Conservation (phyloP, 2,797 vertebrate species). For the Myotis planiceps region DNA sequence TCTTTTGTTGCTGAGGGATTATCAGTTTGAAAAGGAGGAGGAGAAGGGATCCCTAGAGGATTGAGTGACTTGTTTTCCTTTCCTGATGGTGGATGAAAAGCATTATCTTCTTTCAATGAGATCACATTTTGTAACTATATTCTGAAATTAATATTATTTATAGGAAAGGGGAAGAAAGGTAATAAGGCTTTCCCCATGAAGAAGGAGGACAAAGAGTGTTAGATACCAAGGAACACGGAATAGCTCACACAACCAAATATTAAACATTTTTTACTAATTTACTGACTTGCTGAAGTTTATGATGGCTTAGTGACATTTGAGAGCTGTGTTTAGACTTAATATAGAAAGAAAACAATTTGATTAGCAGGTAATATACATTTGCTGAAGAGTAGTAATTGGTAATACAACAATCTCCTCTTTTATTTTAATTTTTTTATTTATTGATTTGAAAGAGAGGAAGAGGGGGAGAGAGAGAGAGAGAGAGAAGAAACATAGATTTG, state of each 20-base stretch:
- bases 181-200: neutral
- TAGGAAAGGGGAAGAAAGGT: neutral
- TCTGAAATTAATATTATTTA: constrained; percentile 35
- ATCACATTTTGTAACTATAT: constrained; percentile 12
- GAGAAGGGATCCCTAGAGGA: neutral
- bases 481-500: neutral
- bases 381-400: neutral
- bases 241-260: neutral
- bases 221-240: neutral
- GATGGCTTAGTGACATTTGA: neutral
- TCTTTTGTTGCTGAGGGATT: neutral
- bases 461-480: neutral
- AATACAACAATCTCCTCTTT: neutral
- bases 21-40: constrained; percentile 2
- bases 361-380: neutral
- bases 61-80: neutral
- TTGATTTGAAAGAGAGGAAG: too few relatives aligned
- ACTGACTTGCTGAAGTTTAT: neutral
- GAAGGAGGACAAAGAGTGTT: neutral
- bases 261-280: neutral
- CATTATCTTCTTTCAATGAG: constrained; percentile 21
- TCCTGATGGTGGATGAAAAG: constrained; percentile 24
- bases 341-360: neutral
- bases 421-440: neutral
- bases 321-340: neutral